Evolutionary conservation across 2,113 vertebrate genomes (phyloP).

Genomic region (Onychostruthus taczanowskii): DNA sequence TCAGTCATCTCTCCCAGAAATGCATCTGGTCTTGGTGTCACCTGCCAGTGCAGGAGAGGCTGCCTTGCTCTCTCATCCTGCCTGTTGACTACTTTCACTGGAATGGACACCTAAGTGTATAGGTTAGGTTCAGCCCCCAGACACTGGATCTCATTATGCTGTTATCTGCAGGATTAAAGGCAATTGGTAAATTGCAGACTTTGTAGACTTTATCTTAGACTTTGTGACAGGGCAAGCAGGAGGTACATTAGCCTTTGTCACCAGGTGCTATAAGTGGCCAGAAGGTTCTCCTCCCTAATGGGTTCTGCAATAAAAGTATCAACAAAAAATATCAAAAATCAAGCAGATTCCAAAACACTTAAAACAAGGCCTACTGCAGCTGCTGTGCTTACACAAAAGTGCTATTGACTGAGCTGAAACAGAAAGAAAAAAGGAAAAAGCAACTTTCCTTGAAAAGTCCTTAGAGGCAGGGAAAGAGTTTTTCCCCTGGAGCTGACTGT

Average conservation of each 20-base stretch:
- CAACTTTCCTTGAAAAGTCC: background rate
- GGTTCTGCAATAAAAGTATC: background rate
- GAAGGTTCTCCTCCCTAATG: background rate
- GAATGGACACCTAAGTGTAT: background rate
- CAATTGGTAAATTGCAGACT: background rate
- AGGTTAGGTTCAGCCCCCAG: background rate
- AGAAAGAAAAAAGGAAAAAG: background rate
- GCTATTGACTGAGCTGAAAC: background rate
- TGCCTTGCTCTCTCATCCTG: background rate
- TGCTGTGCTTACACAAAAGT: background rate
- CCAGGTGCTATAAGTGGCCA: background rate
- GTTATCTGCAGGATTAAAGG: background rate
- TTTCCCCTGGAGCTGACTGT: background rate
- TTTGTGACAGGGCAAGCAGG: background rate
- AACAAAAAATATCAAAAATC: background rate
- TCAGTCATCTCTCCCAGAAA: background rate
- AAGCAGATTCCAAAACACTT: background rate
- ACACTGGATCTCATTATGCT: background rate
- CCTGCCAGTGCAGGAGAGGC: background rate
- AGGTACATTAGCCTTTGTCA: background rate
- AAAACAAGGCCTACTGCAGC: background rate
- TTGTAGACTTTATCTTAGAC: background rate
- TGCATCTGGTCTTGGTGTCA: background rate
- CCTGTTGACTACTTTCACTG: slow-evolving; percentile 28
- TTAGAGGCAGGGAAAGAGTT: background rate